A percentile compares a stretch with the other conserved stretches of the same genome.
Conservation (phyloP, 2,113 vertebrate species). For the Thermophis baileyi region DNA sequence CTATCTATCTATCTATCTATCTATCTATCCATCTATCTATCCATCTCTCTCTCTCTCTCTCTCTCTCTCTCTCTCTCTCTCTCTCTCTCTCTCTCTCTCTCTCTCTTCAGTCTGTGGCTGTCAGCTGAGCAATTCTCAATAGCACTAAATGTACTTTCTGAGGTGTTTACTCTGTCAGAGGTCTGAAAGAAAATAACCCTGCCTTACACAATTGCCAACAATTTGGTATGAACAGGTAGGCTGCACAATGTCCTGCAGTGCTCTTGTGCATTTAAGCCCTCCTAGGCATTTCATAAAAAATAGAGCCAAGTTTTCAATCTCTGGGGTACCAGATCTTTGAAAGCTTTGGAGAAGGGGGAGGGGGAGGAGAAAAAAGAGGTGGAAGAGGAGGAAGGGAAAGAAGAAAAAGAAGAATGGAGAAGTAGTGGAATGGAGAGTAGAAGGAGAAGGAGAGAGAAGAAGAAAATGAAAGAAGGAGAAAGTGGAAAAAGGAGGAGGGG, state of each 20-base stretch:
- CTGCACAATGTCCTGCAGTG: neutral
- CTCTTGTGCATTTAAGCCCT: neutral
- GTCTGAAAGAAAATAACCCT: neutral
- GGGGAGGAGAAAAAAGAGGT: neutral
- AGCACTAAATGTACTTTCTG: slow-evolving; percentile 15
- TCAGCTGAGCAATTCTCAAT: neutral
- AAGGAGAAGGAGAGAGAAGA: neutral
- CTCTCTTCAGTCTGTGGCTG: neutral
- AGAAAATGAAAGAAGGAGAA: neutral
- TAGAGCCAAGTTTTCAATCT: neutral
- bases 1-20: too few species aligned
- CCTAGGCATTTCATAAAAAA: neutral
- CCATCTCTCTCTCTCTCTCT: too few species aligned
- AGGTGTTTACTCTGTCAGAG: neutral
- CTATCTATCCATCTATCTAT: too few species aligned
- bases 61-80: too few species aligned
- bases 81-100: too few species aligned
- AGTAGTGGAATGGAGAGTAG: neutral
- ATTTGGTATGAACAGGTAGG: neutral
- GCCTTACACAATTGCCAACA: neutral
- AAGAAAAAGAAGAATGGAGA: neutral
- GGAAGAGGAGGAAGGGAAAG: neutral
- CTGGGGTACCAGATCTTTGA: neutral
- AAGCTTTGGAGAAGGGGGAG: neutral
- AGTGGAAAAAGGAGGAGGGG: neutral